A percentile compares a stretch with the other conserved stretches of the same genome.
Conservation (phyloP, 2,113 vertebrate species). For the Panurus biarmicus region DNA sequence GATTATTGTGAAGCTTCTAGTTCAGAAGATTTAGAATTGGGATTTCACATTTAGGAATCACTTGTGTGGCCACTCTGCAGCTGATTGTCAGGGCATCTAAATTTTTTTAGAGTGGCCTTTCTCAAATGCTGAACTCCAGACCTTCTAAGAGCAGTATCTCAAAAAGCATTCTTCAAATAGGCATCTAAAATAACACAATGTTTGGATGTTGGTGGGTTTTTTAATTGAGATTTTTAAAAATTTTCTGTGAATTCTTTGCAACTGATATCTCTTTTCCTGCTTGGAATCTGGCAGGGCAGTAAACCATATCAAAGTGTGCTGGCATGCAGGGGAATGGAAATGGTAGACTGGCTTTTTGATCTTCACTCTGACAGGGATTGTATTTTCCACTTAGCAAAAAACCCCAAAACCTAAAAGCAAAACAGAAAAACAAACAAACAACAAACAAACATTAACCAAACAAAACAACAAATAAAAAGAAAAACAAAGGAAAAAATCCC, state of each 20-base stretch:
- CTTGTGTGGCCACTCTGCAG: neutral
- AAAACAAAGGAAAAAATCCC: neutral
- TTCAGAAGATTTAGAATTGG: neutral
- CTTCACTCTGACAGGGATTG: neutral
- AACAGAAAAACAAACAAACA: neutral
- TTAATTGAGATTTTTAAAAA: neutral
- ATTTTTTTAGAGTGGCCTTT: neutral
- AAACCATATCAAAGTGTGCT: neutral
- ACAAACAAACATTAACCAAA: neutral
- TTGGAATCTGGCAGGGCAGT: neutral
- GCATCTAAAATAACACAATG: neutral
- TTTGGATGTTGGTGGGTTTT: fast-evolving
- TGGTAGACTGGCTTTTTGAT: neutral
- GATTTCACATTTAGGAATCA: neutral
- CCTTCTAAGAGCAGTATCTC: neutral
- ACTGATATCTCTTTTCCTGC: neutral
- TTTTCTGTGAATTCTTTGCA: neutral
- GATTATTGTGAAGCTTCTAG: neutral
- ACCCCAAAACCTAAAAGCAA: neutral
- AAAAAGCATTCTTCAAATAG: neutral
- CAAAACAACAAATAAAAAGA: too few relatives aligned
- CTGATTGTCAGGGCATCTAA: neutral
- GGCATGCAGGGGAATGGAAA: neutral
- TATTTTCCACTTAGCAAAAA: neutral
- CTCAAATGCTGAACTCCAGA: neutral